Base-by-base conservation (phyloP, 2,888 invertebrate genomes). In the Micoletzkya japonica region DNA sequence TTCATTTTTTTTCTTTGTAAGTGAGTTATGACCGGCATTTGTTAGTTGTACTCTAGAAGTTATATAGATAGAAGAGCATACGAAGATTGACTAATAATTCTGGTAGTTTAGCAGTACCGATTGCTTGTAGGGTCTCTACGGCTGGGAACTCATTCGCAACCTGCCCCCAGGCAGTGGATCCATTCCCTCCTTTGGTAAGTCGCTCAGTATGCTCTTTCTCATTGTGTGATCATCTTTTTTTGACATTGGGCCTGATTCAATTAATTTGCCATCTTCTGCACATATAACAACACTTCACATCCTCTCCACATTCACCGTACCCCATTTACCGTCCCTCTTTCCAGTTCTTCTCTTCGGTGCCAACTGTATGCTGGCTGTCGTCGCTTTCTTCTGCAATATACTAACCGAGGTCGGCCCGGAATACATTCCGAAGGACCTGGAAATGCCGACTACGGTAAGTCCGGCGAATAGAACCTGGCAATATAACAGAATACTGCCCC, bases 91-190 rank as follows among this genome's bases (percentile, higher is more conserved):
- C 14, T 44, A 20, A 44, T 20, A 44, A 44, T 37, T 57, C 32
- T 57, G 24, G n/a, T 26, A 28, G 2, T 57, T 32, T 57, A 57
- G 28, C 30, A 1, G 30, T 30, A 2, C 28, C 30, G 32, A 24
- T 56, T 17, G 2, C 34, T 52, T 52, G n/a, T 73, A 80, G 67
- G 78, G 74, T 7, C 52, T 83, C 30, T 82, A 77, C 63, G 81
- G 81, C 26, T 82, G 80, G 78, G 74, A 74, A 28, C 70, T 85
- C 39, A 64, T 85, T 17, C 64, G 73, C 37, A 73, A 78, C 56
- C 71, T 85, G 59, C 85, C 85, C 7, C 82, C 85, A 0, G 82
- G 82, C 30, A 81, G 78, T 75, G 84, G 84, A 24, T 56, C 71
- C 4, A 70, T 78, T 10, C 85, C 85, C 0, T 76, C 75, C 68